Evolutionary conservation across 2,888 invertebrate species (phyloP).

Genomic region (Lasioglossum oenotherae): DNA sequence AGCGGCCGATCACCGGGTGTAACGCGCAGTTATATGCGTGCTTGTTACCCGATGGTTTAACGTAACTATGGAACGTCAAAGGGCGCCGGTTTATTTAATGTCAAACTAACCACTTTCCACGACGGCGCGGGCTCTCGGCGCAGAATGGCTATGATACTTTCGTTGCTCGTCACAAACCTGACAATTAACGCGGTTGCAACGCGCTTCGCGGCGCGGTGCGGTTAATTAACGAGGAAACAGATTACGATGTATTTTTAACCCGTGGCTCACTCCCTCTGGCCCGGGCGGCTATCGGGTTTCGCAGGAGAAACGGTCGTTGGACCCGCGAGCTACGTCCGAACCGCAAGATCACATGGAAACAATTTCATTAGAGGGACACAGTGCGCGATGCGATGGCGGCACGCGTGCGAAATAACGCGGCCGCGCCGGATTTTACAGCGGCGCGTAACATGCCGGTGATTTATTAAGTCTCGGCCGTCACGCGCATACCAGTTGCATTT

Average conservation of each 20-base stretch:
- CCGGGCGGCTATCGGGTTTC: neutral
- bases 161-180: constrained; percentile 25
- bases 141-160: constrained; percentile 23
- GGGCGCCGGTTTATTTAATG: constrained; percentile 55
- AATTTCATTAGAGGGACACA: constrained; percentile 47
- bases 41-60: constrained; percentile 23
- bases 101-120: constrained; percentile 39
- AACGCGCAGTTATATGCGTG: neutral
- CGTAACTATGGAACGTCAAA: constrained; percentile 45
- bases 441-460: constrained; percentile 50
- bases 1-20: constrained; percentile 15
- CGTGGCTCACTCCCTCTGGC: neutral
- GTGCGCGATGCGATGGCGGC: constrained; percentile 1
- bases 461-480: constrained; percentile 54
- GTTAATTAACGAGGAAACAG: constrained; percentile 41
- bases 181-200: constrained; percentile 45
- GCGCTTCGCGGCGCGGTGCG: neutral
- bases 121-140: neutral
- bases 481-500: constrained; percentile 56
- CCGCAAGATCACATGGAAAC: constrained; percentile 57
- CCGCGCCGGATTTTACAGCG: constrained; percentile 37
- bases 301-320: constrained; percentile 4
- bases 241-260: constrained; percentile 55
- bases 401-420: constrained; percentile 41
- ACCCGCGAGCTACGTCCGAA: neutral